Evolutionary conservation across 2,113 vertebrate genomes (phyloP).

Genomic region (Oncorhynchus kisutch): DNA sequence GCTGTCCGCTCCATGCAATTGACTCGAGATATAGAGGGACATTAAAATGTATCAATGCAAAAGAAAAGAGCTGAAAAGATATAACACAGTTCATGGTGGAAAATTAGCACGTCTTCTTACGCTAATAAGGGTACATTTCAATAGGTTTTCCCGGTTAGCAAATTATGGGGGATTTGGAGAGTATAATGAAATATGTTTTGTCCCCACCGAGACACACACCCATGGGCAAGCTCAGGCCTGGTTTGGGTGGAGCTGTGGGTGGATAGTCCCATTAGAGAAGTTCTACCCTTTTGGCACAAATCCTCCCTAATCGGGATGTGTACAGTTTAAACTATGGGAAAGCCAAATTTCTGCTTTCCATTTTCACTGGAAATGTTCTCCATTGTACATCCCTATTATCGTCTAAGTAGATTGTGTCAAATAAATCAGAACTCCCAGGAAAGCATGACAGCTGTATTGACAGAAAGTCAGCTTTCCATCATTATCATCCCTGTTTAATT

Average conservation of each 20-base stretch:
- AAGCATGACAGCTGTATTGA: not conserved
- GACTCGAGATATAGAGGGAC: conserved; percentile 11
- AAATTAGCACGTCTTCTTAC: too few species aligned
- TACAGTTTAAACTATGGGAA: conserved; percentile 3
- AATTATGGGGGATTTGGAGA: conserved; percentile 39
- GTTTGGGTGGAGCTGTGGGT: conserved; percentile 42
- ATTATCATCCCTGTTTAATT: not conserved
- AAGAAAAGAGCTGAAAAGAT: conserved; percentile 6
- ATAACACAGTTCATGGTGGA: not conserved
- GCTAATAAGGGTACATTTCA: conserved; percentile 6
- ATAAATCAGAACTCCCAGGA: not conserved
- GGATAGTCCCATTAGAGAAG: conserved; percentile 20
- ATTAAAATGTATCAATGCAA: conserved; percentile 6
- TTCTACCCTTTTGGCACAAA: conserved; percentile 33
- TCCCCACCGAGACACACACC: not conserved
- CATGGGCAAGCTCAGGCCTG: conserved; percentile 39
- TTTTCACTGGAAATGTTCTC: conserved; percentile 9
- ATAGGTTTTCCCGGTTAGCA: conserved; percentile 20
- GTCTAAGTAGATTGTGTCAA: conserved; percentile 22
- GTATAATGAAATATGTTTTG: not conserved
- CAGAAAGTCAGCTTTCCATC: not conserved
- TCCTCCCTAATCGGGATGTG: conserved; percentile 43
- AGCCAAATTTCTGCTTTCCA: conserved; percentile 34
- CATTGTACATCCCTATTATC: conserved; percentile 19
- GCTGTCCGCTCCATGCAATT: conserved; percentile 22